A percentile compares a stretch with the other conserved stretches of the same genome.
Conservation (phyloP, 2,113 vertebrate genomes). For the Daubentonia madagascariensis region DNA sequence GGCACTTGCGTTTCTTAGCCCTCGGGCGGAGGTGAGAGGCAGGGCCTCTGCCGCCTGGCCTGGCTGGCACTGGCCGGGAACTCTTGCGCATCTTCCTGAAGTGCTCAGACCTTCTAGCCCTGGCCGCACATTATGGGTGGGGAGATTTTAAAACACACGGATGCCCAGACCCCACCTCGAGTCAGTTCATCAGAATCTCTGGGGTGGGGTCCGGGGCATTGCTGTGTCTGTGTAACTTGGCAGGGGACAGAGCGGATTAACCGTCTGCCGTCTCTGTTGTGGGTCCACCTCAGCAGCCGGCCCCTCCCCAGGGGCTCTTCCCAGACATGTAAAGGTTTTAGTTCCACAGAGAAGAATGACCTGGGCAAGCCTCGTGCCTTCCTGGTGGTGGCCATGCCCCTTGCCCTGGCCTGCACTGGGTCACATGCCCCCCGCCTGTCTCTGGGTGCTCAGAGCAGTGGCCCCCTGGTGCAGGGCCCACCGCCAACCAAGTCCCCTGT, state of each 20-base stretch:
- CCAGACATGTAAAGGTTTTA: not conserved
- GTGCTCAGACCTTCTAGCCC: not conserved
- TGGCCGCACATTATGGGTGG: accelerated
- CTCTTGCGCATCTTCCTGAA: accelerated
- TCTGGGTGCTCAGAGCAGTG: accelerated
- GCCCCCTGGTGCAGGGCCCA: accelerated
- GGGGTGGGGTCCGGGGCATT: not conserved
- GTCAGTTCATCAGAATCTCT: not conserved
- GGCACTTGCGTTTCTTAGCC: not conserved
- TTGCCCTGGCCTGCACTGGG: not conserved
- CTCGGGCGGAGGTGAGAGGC: too few species aligned
- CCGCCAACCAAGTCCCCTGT: accelerated
- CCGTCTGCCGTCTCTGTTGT: too few species aligned
- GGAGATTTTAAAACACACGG: not conserved
- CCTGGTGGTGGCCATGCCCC: too few species aligned
- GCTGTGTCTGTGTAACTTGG: not conserved
- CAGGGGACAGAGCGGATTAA: not conserved
- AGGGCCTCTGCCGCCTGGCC: accelerated
- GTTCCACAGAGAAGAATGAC: not conserved
- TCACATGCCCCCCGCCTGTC: too few species aligned
- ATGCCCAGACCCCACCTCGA: not conserved
- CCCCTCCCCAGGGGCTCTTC: not conserved
- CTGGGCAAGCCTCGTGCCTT: not conserved
- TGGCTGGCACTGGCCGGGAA: accelerated
- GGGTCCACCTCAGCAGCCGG: accelerated